Evolutionary conservation across 2,797 vertebrate genomes (phyloP).

Genomic region (Gadopsis bispinosus): DNA sequence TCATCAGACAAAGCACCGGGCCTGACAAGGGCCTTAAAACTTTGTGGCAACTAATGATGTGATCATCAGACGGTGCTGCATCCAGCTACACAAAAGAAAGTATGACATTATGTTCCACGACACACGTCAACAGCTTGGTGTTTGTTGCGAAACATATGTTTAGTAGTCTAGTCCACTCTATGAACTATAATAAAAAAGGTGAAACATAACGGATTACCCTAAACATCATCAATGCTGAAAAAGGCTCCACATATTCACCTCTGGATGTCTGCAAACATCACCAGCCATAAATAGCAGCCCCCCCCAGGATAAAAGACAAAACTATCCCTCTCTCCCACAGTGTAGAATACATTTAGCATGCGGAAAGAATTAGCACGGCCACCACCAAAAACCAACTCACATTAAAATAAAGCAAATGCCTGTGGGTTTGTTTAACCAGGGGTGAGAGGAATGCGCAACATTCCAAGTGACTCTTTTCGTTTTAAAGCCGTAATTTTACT

Average conservation of each 20-base stretch:
- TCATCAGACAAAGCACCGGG: constrained; percentile 12
- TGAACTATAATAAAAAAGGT: background rate
- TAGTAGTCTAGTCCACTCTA: no score
- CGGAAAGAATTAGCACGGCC: background rate
- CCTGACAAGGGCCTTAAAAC: constrained; percentile 16
- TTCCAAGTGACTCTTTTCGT: background rate
- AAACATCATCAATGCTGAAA: constrained; percentile 16
- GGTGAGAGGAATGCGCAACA: rapidly evolving
- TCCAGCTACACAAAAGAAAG: background rate
- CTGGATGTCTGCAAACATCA: constrained; percentile 71
- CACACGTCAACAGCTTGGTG: background rate
- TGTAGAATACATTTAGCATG: constrained; percentile 2
- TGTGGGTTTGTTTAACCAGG: background rate
- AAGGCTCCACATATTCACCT: constrained; percentile 58
- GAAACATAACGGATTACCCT: background rate
- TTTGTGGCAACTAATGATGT: constrained; percentile 3
- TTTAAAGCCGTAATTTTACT: constrained; percentile 35
- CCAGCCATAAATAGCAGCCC: constrained; percentile 70
- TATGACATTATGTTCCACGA: constrained; percentile 19
- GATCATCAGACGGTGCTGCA: constrained; percentile 18
- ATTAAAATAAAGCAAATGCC: background rate
- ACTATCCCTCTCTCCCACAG: constrained; percentile 17
- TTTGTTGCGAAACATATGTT: background rate
- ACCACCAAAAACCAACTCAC: background rate
- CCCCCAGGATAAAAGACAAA: constrained; percentile 56